These are phyloP conservation scores for Zenarchopterus dispar DNA, from an alignment of 2,797 vertebrate genomes.

Conservation along the genomic window DNA sequence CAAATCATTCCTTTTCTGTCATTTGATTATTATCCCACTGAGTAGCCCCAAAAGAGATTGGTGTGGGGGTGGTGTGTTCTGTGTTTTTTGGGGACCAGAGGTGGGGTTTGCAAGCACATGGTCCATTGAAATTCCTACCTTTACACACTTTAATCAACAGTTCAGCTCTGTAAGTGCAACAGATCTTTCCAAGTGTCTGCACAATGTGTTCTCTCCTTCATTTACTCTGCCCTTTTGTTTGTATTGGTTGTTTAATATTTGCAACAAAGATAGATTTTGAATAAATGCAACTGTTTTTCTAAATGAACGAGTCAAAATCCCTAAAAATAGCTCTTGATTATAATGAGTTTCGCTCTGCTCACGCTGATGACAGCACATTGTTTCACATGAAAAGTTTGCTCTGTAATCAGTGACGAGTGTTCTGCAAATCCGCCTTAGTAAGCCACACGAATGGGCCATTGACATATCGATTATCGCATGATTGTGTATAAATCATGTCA, in stretches of 20 bases:
- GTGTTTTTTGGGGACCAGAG: not conserved
- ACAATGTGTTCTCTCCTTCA: conserved; percentile 9
- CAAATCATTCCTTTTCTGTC: conserved; percentile 85
- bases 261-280: conserved; percentile 44
- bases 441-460: conserved; percentile 63
- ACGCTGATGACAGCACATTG: conserved; percentile 54
- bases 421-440: conserved; percentile 40
- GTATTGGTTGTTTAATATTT: conserved; percentile 28
- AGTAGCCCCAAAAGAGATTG: conserved; percentile 41
- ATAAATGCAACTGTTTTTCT: conserved; percentile 42
- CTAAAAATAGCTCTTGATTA: conserved; percentile 65
- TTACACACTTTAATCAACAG: conserved; percentile 41
- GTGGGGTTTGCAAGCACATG: conserved; percentile 31
- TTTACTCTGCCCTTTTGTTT: conserved; percentile 36
- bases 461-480: conserved; percentile 55
- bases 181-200: conserved; percentile 9
- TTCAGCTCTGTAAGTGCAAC: conserved; percentile 37
- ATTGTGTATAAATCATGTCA: conserved; percentile 65
- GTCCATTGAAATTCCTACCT: conserved; percentile 53
- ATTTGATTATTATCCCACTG: conserved; percentile 77
- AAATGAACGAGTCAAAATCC: conserved; percentile 61
- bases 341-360: conserved; percentile 38
- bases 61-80: not conserved
- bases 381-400: conserved; percentile 56
- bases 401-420: conserved; percentile 66